Conservation (phyloP, 2,797 vertebrate species). For the Varecia variegata region DNA sequence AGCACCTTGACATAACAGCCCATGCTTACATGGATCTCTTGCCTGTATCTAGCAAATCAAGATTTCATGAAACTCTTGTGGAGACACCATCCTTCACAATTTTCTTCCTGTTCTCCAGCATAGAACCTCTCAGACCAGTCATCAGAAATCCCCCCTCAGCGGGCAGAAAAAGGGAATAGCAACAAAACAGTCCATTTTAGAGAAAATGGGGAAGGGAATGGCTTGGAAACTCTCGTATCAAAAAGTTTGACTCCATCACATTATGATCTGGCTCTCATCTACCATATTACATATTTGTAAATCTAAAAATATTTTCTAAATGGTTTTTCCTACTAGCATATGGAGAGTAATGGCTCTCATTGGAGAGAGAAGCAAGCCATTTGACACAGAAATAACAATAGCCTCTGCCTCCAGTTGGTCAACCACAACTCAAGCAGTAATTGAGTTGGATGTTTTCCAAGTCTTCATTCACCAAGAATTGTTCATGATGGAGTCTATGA, state of each 20-base stretch:
- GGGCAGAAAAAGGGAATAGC: not conserved
- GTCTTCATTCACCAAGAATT: conserved; percentile 24
- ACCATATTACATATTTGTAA: conserved; percentile 47
- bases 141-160: conserved; percentile 1
- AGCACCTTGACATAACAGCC: not conserved
- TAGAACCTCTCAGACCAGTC: not conserved
- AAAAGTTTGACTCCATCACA: conserved; percentile 21
- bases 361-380: conserved; percentile 47
- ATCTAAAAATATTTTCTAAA: conserved; percentile 52
- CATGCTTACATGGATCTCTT: not conserved
- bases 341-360: conserved; percentile 30
- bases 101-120: conserved; percentile 5
- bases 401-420: conserved; percentile 14
- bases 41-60: not conserved
- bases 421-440: conserved; percentile 31
- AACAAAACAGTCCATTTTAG: not conserved
- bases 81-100: not conserved
- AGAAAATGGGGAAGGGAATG: not conserved
- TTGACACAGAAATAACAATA: conserved; percentile 37
- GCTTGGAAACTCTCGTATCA: not conserved
- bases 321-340: not conserved
- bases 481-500: conserved; percentile 2
- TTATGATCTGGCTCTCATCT: not conserved
- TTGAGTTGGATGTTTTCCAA: conserved; percentile 46
- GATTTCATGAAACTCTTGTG: not conserved